phyloP scores from a whole-genome alignment of 2,888 invertebrate genomes.

The Mellilla xanthometata region DNA sequence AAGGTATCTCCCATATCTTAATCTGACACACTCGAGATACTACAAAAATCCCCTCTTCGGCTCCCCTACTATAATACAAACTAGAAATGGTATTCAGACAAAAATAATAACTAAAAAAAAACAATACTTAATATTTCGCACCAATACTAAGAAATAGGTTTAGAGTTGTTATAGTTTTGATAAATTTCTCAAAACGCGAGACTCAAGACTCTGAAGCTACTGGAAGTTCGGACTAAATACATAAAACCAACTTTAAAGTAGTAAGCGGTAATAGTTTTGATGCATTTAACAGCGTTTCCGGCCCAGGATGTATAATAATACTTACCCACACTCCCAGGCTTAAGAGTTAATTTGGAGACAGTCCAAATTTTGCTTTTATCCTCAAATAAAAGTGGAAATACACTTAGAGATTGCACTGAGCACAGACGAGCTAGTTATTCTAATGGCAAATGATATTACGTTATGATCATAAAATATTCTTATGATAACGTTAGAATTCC shows the following conservation, averaged over 20 bases:
- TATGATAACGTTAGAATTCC: neutral
- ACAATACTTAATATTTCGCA: too few relatives aligned
- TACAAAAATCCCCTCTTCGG: too few relatives aligned
- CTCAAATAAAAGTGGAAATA: conserved; percentile 62
- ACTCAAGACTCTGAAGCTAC: too few relatives aligned
- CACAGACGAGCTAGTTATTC: conserved; percentile 19
- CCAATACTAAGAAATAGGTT: too few relatives aligned
- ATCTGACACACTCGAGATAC: too few relatives aligned
- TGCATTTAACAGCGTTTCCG: conserved; percentile 63
- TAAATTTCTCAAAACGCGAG: too few relatives aligned
- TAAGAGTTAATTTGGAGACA: conserved; percentile 76
- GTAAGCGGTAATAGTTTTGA: conserved; percentile 49
- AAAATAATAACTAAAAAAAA: too few relatives aligned
- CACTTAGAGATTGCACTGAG: conserved; percentile 37
- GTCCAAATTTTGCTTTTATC: conserved; percentile 70
- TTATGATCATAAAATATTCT: neutral
- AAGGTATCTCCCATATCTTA: too few relatives aligned
- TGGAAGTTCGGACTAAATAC: too few relatives aligned
- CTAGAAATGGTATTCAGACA: too few relatives aligned
- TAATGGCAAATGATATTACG: conserved; percentile 17
- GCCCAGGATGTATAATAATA: neutral
- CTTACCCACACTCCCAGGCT: conserved; percentile 39
- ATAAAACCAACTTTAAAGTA: conserved; percentile 29
- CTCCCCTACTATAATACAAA: too few relatives aligned
- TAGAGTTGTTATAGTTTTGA: too few relatives aligned